Evolutionary conservation across 2,888 invertebrate species (phyloP).

Genomic region (Drosophila ustulata): DNA sequence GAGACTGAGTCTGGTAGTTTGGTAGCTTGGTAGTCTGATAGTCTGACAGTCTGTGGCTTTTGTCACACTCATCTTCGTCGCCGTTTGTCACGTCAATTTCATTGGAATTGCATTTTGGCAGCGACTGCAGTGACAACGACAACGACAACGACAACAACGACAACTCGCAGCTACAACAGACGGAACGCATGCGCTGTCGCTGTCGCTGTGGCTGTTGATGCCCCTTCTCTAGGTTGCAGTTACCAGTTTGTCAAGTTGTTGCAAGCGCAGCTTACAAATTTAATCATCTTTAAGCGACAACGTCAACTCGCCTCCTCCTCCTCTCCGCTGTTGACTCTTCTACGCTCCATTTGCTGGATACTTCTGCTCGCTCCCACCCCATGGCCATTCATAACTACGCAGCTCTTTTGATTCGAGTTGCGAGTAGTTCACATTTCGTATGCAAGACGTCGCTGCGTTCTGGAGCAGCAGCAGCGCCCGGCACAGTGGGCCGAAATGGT

Average conservation of each 20-base stretch:
- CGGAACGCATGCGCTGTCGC: constrained; percentile 66
- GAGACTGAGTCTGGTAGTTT: constrained; percentile 7
- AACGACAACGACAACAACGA: neutral
- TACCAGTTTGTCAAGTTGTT: constrained; percentile 77
- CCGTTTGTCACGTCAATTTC: constrained; percentile 76
- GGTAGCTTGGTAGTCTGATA: constrained; percentile 22
- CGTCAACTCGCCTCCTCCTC: constrained; percentile 13
- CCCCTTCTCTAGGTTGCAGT: constrained; percentile 13
- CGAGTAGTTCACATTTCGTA: constrained; percentile 65
- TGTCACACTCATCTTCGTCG: constrained; percentile 78
- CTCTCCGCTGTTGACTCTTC: constrained; percentile 14
- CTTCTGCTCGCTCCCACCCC: neutral
- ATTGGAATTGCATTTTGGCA: constrained; percentile 74
- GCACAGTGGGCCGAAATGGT: constrained; percentile 64
- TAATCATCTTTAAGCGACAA: constrained; percentile 74
- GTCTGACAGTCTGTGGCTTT: constrained; percentile 57
- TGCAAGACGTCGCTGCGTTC: constrained; percentile 67
- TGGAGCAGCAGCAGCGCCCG: constrained; percentile 46
- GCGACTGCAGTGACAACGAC: constrained; percentile 1
- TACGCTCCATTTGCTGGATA: constrained; percentile 55
- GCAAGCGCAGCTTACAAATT: constrained; percentile 75
- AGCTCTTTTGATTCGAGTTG: constrained; percentile 68
- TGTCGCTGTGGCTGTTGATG: neutral
- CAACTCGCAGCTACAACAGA: constrained; percentile 18
- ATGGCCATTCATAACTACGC: constrained; percentile 70